These are phyloP conservation scores for Diuraphis noxia DNA, from an alignment of 1,140 invertebrate species.

Conservation along the genomic window DNA sequence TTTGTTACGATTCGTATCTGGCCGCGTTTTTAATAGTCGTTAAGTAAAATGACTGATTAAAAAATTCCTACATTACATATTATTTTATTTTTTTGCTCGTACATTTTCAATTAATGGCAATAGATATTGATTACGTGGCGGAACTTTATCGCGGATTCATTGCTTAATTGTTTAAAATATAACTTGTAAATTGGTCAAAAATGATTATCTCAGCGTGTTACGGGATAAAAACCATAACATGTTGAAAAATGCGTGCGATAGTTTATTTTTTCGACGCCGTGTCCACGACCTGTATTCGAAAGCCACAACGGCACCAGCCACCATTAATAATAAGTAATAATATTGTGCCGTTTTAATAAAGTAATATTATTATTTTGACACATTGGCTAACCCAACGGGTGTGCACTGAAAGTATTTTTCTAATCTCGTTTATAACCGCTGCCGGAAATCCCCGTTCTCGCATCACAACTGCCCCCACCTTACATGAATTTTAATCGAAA, in stretches of 20 bases:
- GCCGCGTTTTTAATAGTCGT: not conserved
- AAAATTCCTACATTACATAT: not conserved
- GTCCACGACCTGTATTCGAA: not conserved
- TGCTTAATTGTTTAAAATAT: not conserved
- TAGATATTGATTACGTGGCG: not conserved
- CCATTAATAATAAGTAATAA: not conserved
- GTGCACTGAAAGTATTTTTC: not conserved
- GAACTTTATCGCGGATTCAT: not conserved
- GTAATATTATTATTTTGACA: not conserved
- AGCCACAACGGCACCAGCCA: not conserved
- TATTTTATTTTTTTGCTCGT: not conserved
- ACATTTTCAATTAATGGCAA: not conserved
- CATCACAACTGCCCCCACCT: not conserved
- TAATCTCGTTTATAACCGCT: not conserved
- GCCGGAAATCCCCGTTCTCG: no score
- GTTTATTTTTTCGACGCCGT: not conserved
- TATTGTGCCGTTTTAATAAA: not conserved
- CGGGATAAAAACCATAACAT: not conserved
- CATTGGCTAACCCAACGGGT: not conserved
- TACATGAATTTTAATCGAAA: no score
- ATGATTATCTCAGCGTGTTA: not conserved
- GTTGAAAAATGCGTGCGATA: not conserved
- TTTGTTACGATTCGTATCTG: not conserved
- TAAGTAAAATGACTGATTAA: not conserved
- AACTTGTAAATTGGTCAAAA: not conserved